These are phyloP conservation scores for Haemorhous mexicanus DNA, from an alignment of 2,113 vertebrate species.

Conservation along the genomic window DNA sequence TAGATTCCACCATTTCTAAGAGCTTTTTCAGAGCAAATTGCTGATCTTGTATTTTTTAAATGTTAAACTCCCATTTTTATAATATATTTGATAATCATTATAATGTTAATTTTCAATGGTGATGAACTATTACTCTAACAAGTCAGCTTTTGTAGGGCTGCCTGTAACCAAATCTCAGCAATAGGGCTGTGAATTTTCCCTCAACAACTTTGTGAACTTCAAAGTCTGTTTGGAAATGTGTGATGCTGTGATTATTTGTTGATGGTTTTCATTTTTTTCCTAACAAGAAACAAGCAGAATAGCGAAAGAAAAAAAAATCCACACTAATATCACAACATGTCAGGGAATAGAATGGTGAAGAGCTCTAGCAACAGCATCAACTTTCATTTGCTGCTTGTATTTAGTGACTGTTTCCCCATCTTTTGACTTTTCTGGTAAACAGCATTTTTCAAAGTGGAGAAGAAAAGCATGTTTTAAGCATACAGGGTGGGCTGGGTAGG, in stretches of 20 bases:
- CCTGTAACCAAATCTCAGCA: background rate
- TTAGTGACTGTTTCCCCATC: background rate
- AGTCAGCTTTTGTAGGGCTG: background rate
- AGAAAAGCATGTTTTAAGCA: background rate
- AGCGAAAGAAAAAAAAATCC: background rate
- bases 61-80: background rate
- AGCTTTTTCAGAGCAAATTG: background rate
- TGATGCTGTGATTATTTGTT: conserved; percentile 9
- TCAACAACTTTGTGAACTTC: background rate
- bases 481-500: background rate
- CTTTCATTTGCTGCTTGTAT: background rate
- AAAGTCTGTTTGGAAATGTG: background rate
- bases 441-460: background rate
- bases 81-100: background rate
- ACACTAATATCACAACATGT: background rate
- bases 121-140: background rate
- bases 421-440: background rate
- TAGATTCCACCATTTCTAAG: background rate
- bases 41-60: background rate
- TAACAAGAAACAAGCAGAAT: background rate
- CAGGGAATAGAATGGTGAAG: background rate
- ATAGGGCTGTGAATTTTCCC: conserved; percentile 11
- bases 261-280: background rate
- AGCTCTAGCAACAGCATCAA: background rate
- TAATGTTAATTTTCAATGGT: background rate